These are phyloP conservation scores for Puffinus mauretanicus DNA, from an alignment of 2,113 vertebrate genomes.

Conservation along the genomic window DNA sequence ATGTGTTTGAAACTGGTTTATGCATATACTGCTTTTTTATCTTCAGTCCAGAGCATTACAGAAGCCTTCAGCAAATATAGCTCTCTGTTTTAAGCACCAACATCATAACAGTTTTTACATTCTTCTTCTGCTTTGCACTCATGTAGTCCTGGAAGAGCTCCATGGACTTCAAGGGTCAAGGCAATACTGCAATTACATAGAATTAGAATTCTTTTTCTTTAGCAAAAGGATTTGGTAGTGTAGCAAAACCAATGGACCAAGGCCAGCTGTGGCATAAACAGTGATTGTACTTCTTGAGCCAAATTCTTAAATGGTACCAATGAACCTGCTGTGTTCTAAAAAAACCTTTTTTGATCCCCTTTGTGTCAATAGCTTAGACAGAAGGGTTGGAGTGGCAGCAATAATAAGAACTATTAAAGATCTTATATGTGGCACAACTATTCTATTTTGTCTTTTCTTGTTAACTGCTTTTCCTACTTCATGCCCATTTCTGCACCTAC, in stretches of 20 bases:
- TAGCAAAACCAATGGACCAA: neutral
- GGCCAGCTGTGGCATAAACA: neutral
- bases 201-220: constrained; percentile 17
- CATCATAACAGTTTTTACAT: neutral
- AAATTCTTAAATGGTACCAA: neutral
- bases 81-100: neutral
- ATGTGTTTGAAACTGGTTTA: neutral
- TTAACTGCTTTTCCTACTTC: neutral
- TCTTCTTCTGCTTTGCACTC: neutral
- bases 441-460: neutral
- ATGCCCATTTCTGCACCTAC: neutral
- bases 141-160: neutral
- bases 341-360: neutral
- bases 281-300: neutral
- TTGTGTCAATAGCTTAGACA: neutral
- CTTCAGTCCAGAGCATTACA: neutral
- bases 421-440: neutral
- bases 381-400: neutral
- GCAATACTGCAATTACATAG: neutral
- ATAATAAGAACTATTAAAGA: neutral
- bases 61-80: neutral
- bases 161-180: neutral
- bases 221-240: neutral
- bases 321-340: neutral
- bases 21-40: neutral